These are phyloP conservation scores for Brachionus sp. DNA, from an alignment of 1,140 invertebrate species.

Conservation along the genomic window DNA sequence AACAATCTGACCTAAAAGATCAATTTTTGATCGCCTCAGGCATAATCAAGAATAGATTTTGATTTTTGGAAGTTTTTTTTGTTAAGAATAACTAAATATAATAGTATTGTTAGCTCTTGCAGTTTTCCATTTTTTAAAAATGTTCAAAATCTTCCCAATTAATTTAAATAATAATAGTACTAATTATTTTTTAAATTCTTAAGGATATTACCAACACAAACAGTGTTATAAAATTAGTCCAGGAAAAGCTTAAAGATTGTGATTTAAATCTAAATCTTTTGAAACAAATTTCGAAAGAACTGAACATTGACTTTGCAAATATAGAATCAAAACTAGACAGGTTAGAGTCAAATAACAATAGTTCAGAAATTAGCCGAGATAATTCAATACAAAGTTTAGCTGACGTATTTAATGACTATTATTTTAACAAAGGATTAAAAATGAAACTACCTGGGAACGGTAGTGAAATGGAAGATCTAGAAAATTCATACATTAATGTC, in stretches of 20 bases:
- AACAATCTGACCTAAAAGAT: too few species aligned
- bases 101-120: not conserved
- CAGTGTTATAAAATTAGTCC: conserved; percentile 25
- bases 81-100: too few species aligned
- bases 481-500: conserved; percentile 10
- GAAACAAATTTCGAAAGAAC: conserved; percentile 38
- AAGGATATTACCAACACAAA: conserved; percentile 37
- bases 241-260: conserved; percentile 35
- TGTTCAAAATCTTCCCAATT: not conserved
- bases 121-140: not conserved
- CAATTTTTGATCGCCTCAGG: too few species aligned
- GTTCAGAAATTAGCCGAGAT: not conserved
- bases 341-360: not conserved
- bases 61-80: too few species aligned
- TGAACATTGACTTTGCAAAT: conserved; percentile 35
- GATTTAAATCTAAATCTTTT: conserved; percentile 28
- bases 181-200: not conserved
- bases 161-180: too few species aligned
- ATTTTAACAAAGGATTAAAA: not conserved
- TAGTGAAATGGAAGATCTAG: not conserved
- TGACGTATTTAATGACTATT: not conserved
- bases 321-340: not conserved
- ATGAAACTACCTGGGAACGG: not conserved
- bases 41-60: too few species aligned
- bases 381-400: not conserved